These are phyloP conservation scores for Misgurnus mizolepis DNA, from an alignment of 2,113 vertebrate genomes.

Conservation along the genomic window DNA sequence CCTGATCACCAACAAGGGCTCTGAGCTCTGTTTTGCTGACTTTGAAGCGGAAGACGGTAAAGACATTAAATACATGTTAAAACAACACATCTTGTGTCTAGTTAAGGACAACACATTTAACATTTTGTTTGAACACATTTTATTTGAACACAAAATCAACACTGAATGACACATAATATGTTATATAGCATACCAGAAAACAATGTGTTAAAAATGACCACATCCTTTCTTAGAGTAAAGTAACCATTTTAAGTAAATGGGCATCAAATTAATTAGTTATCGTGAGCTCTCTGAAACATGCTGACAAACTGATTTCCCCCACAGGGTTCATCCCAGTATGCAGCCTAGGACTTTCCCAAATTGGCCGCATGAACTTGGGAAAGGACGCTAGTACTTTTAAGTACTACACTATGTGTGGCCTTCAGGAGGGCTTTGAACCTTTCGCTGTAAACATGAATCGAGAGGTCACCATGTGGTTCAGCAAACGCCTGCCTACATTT, in stretches of 20 bases:
- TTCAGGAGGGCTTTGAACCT: conserved; percentile 97
- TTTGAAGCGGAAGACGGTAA: conserved; percentile 92
- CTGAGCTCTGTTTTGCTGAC: conserved; percentile 93
- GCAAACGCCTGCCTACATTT: conserved; percentile 97
- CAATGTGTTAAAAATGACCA: too few relatives aligned
- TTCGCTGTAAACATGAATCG: conserved; percentile 98
- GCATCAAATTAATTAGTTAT: neutral
- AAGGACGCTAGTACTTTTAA: conserved; percentile 94
- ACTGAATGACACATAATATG: too few relatives aligned
- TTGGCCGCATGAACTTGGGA: conserved; percentile 93
- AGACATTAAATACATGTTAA: neutral
- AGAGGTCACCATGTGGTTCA: conserved; percentile 98
- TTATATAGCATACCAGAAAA: too few relatives aligned
- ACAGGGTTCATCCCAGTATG: conserved; percentile 93
- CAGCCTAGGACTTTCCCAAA: conserved; percentile 87
- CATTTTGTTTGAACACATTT: too few relatives aligned
- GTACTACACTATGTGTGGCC: conserved; percentile 96
- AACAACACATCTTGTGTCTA: neutral
- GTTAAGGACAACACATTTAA: too few relatives aligned
- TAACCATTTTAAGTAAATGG: too few relatives aligned
- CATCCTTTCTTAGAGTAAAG: too few relatives aligned
- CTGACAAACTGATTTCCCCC: neutral
- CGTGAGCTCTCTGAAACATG: neutral
- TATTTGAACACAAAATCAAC: too few relatives aligned
- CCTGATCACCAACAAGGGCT: conserved; percentile 92